Base-by-base conservation (phyloP, 2,113 vertebrate genomes). In the Channa argus region DNA sequence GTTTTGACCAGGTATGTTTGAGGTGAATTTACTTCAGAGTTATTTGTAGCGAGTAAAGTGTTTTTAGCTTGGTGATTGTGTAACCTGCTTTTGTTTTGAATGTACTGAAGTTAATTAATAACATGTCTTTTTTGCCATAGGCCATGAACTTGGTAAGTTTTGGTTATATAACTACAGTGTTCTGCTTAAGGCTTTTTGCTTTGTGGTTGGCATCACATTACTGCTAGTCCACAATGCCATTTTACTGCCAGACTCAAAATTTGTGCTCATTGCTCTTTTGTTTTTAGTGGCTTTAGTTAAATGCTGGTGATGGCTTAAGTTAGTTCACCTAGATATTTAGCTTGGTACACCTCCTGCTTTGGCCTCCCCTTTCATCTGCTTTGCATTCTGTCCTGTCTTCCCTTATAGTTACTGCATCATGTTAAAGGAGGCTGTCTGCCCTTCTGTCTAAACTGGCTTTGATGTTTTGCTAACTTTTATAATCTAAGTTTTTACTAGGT, bases 131-230 rank as follows among this genome's bases (percentile, higher is more conserved):
- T 94, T 94, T 94, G 15, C 84, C 79, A 83, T 96, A 98, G 97
- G 97, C 97, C 93, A 98, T 98, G 97, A 98, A 98, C 94, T 93
- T 98, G 97, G 97, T 98, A 96, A 98, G 97, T 98, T 89, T 84
- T 86, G 70, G 68, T 72, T 91, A 81, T 53, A 66, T 47, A 77
- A 63, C 89, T 74, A 60, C 65, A 68, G 77, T 86, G 86, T 79
- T 86, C 41, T 87, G 86, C 86, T 89, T 90, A 70, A 89, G 89
- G 86, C 90, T 93, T 87, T 90, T 77, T 85, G 86, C 82, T 91
- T 77, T 77, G 80, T 79, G 83, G 84, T 79, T 91, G 91, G 80
- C 86, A 79, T 88, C 80, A 88, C 67, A 78, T 81, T 81, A 79
- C 84, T 79, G 70, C 79, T 89, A 71, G 77, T 74, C 79, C 75